A percentile compares a stretch with the other conserved stretches of the same genome.
Conservation (phyloP, 64 coral and sea anemone species). For the Hydrozoanthus tunicans region DNA sequence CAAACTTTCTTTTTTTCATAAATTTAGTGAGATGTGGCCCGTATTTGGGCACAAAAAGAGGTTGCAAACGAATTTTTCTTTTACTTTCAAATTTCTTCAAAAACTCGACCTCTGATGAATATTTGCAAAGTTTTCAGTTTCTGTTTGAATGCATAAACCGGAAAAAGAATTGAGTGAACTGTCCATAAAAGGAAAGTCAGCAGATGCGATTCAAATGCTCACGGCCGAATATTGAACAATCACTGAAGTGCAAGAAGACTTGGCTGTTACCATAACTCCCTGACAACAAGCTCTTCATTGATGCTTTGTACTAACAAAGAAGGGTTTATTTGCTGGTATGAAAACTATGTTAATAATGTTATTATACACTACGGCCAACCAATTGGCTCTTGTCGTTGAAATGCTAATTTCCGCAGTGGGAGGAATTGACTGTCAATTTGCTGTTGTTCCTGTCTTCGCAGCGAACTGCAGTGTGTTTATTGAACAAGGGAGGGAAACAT, state of each 20-base stretch:
- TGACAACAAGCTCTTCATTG: constrained; percentile 38
- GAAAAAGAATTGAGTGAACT: neutral
- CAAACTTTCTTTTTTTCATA: neutral
- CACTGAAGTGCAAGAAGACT: neutral
- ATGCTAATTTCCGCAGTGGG: constrained; percentile 62
- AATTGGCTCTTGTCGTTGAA: constrained; percentile 14
- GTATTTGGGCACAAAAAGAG: too few species aligned
- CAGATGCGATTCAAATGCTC: neutral
- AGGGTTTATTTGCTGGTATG: constrained; percentile 53
- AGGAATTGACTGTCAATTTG: constrained; percentile 61
- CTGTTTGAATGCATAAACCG: neutral
- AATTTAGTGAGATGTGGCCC: neutral
- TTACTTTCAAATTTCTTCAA: neutral
- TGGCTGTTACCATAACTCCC: constrained; percentile 28
- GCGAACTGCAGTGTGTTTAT: constrained; percentile 45
- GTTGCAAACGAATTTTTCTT: neutral
- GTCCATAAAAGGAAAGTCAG: constrained; percentile 9
- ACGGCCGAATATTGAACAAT: too few species aligned
- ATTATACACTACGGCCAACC: constrained; percentile 37
- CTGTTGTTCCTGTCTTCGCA: constrained; percentile 47
- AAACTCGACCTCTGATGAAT: neutral
- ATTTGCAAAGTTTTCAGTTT: neutral
- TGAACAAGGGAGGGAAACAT: neutral
- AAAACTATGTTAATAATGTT: constrained; percentile 52
- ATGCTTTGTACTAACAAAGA: constrained; percentile 58